Evolutionary conservation across 2,888 invertebrate species (phyloP).

Genomic region (Acleris sparsana): DNA sequence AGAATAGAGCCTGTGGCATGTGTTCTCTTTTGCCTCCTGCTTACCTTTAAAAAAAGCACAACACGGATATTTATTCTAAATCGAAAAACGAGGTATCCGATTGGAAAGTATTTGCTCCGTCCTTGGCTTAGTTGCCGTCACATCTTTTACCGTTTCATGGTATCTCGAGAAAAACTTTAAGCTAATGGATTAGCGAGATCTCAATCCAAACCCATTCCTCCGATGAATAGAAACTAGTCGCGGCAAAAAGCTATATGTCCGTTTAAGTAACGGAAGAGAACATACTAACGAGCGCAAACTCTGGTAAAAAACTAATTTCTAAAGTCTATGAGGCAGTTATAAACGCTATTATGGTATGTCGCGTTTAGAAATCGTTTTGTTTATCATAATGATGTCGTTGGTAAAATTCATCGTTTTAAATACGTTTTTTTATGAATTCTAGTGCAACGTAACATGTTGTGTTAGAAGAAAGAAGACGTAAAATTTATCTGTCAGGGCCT

Average conservation of each 20-base stretch:
- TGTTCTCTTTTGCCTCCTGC: no score
- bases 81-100: no score
- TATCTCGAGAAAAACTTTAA: not conserved
- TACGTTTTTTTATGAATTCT: no score
- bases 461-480: no score
- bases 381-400: not conserved
- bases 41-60: no score
- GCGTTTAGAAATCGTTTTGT: not conserved
- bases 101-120: not conserved
- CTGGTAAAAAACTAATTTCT: conserved; percentile 21
- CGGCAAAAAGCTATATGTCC: conserved; percentile 31
- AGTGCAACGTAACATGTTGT: no score
- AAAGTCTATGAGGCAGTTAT: conserved; percentile 10
- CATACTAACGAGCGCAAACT: conserved; percentile 4
- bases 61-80: no score
- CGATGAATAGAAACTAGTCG: conserved; percentile 30
- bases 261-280: conserved; percentile 36
- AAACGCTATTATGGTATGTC: conserved; percentile 16
- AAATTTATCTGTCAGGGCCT: no score
- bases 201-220: conserved; percentile 22
- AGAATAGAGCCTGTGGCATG: no score
- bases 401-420: no score
- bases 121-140: not conserved
- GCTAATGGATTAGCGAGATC: conserved; percentile 13
- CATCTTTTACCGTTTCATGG: not conserved